Base-by-base conservation (phyloP, 2,888 invertebrate genomes). In the Epinotia ramella region DNA sequence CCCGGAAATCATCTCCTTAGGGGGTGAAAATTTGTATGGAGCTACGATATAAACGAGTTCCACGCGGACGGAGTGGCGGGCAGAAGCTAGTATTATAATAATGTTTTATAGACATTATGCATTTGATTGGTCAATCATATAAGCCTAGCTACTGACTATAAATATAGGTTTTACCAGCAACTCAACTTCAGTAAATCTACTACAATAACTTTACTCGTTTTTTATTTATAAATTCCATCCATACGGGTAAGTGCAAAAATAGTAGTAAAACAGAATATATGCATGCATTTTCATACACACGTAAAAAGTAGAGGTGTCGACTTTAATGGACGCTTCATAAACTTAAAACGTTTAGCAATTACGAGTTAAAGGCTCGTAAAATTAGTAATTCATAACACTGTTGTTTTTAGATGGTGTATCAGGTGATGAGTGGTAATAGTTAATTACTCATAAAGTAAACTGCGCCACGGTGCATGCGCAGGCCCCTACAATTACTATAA, bases 371-470 rank as follows among this genome's bases (percentile, higher is more conserved):
- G 79, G 82, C 83, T 88, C 87, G 83, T 90, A 89, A 91, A 93
- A 91, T 91, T 91, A 90, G 87, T 91, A 88, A 93, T 93, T 92
- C 91, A 91, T 91, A 91, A 89, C 85, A 86, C 82, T 89, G 91
- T 91, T 92, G 89, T 92, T 90, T 91, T 89, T 91, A 92, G 94
- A 93, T 93, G 87, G 88, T 83, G 83, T 93, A 94, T 94, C 93
- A 82, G 82, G 82, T 81, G 81, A 81, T 80, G 82, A 76, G 80
- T 79, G 80, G 85, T 90, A 87, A 89, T 90, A 91, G 91, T 88
- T 91, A 92, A 93, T 90, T 89, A 90, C 89, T 89, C 89, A 88
- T 90, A 89, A 91, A 89, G 82, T 83, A 84, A 84, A 87, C 84
- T 83, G 81, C 86, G 83, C 83, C 85, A 87, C 85, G 88, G 86